A percentile compares a stretch with the other conserved stretches of the same genome.
These are phyloP conservation scores for Agrochola litura DNA, from an alignment of 2,888 invertebrate species.

Conservation along the genomic window DNA sequence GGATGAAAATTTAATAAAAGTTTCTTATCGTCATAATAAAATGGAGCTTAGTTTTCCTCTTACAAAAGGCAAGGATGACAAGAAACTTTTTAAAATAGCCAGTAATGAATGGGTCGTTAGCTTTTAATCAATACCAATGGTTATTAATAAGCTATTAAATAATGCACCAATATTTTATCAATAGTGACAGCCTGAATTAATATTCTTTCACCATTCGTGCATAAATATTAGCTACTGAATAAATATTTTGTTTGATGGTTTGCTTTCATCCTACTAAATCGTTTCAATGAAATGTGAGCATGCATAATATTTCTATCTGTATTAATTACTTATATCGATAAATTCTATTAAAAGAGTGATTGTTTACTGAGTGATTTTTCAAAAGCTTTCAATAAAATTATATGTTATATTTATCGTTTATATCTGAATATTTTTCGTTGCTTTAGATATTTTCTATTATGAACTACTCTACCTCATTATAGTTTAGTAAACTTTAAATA, in stretches of 20 bases:
- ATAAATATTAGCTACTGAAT: constrained; percentile 13
- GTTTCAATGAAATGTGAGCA: constrained; percentile 32
- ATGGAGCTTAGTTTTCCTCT: neutral
- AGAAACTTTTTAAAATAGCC: neutral
- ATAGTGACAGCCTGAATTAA: neutral
- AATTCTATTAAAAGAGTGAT: constrained; percentile 3
- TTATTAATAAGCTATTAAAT: neutral
- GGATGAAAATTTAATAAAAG: constrained; percentile 1
- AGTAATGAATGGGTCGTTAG: neutral
- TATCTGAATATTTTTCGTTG: neutral
- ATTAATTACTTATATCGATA: neutral
- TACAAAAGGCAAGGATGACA: neutral
- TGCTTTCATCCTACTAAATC: constrained; percentile 13
- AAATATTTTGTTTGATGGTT: constrained; percentile 15
- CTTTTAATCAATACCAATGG: neutral
- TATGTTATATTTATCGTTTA: neutral
- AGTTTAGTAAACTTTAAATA: neutral
- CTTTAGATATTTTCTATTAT: neutral
- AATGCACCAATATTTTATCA: constrained; percentile 3
- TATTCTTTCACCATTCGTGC: neutral
- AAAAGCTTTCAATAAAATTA: constrained; percentile 21
- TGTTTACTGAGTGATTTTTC: neutral
- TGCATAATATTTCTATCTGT: constrained; percentile 8
- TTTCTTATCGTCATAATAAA: constrained; percentile 7
- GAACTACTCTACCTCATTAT: neutral